phyloP scores from a whole-genome alignment of 2,797 vertebrate genomes.

The Gadopsis marmoratus region DNA sequence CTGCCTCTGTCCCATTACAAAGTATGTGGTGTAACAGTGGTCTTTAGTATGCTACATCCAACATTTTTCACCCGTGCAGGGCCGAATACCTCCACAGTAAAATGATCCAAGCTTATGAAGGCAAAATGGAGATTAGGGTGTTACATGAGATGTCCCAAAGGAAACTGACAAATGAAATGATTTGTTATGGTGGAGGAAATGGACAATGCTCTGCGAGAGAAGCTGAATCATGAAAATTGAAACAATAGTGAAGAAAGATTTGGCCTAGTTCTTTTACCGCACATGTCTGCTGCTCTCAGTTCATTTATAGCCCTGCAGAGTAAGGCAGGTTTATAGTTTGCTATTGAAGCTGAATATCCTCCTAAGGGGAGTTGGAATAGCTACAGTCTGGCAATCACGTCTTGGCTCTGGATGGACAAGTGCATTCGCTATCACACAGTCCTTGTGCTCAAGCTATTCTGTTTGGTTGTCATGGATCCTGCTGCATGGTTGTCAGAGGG shows the following conservation, averaged over 20 bases:
- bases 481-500: constrained; percentile 58
- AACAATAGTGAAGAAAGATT: constrained; percentile 65
- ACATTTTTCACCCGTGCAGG: constrained; percentile 46
- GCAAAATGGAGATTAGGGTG: constrained; percentile 72
- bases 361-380: constrained; percentile 67
- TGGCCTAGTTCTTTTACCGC: constrained; percentile 59
- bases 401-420: constrained; percentile 58
- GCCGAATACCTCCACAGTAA: constrained; percentile 55
- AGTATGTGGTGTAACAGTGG: constrained; percentile 41
- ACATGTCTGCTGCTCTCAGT: constrained; percentile 60
- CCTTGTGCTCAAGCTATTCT: constrained; percentile 60
- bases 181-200: constrained; percentile 65
- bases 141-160: constrained; percentile 67
- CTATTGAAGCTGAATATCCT: constrained; percentile 73
- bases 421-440: constrained; percentile 65
- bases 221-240: constrained; percentile 65
- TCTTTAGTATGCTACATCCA: constrained; percentile 43
- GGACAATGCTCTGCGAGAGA: constrained; percentile 57
- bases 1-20: constrained; percentile 33
- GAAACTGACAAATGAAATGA: constrained; percentile 70
- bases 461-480: constrained; percentile 76
- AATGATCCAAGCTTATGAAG: constrained; percentile 62
- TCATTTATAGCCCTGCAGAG: constrained; percentile 64
- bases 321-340: constrained; percentile 72
- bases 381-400: constrained; percentile 59